Percentiles rank a stretch among this genome's conserved stretches.
Evolutionary conservation across 2,113 vertebrate species (phyloP).

Genomic region (Fulmarus glacialis): DNA sequence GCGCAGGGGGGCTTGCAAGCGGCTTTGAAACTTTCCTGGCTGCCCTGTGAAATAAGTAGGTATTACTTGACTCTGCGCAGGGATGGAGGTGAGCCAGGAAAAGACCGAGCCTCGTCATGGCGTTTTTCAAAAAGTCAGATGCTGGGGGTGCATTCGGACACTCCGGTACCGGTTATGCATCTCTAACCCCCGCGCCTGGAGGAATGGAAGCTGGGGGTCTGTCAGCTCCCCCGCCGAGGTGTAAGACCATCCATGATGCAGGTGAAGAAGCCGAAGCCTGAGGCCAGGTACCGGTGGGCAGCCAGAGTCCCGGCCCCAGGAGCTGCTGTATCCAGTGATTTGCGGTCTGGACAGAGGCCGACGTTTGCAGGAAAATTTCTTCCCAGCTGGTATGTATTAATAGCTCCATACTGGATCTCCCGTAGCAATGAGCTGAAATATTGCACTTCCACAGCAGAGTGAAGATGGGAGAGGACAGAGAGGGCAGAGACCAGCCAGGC

Average conservation of each 20-base stretch:
- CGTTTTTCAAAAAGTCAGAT: neutral
- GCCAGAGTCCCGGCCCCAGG: neutral
- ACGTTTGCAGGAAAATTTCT: neutral
- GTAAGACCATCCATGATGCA: neutral
- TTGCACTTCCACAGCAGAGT: neutral
- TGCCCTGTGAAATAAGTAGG: neutral
- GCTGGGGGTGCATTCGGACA: neutral
- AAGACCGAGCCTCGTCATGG: neutral
- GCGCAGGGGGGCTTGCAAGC: neutral
- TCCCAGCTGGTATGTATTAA: neutral
- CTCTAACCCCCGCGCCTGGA: rapidly evolving
- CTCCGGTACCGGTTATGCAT: rapidly evolving
- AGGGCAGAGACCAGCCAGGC: neutral
- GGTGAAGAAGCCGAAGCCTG: neutral
- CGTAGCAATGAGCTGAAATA: neutral
- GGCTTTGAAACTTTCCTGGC: neutral
- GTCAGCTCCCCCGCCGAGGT: rapidly evolving
- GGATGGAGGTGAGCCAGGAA: neutral
- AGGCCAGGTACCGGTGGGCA: neutral
- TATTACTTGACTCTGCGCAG: neutral
- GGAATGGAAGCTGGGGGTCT: neutral
- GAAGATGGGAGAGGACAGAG: neutral
- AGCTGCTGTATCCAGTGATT: neutral
- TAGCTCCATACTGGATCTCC: neutral
- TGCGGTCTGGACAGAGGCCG: neutral